phyloP scores from a whole-genome alignment of 2,113 vertebrate species.

The Barbus barbus region DNA sequence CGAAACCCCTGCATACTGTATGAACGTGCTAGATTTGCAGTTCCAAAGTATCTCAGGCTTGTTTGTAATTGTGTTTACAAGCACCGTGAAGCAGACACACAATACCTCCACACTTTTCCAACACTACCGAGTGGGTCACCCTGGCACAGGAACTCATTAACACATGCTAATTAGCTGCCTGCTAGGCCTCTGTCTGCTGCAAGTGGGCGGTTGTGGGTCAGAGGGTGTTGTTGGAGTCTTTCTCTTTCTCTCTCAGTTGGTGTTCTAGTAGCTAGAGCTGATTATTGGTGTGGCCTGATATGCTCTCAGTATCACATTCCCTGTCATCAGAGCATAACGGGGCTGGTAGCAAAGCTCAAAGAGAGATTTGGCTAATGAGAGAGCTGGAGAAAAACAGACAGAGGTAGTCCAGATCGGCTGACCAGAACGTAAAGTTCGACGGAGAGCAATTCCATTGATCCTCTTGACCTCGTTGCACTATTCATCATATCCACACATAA shows the following conservation, averaged over 20 bases:
- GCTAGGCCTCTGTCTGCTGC: constrained; percentile 45
- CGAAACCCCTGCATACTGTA: not conserved
- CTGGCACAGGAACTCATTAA: constrained; percentile 55
- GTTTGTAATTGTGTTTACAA: constrained; percentile 51
- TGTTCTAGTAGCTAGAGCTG: not conserved
- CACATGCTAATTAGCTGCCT: constrained; percentile 58
- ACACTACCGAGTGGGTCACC: constrained; percentile 33
- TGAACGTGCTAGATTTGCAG: not conserved
- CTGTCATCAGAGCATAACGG: constrained; percentile 27
- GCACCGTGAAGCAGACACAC: constrained; percentile 16
- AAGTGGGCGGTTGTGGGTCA: constrained; percentile 49
- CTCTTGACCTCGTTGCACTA: not conserved
- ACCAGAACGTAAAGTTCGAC: not conserved
- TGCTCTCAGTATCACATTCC: constrained; percentile 10
- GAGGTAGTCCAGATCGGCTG: not conserved
- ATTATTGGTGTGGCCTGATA: constrained; percentile 35
- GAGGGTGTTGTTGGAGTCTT: constrained; percentile 31
- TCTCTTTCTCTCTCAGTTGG: constrained; percentile 16
- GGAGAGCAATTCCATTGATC: not conserved
- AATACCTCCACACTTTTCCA: not conserved
- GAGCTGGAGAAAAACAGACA: not conserved
- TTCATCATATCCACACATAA: constrained; percentile 22
- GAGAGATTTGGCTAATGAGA: constrained; percentile 10
- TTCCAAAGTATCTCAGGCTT: constrained; percentile 11
- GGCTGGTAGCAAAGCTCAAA: not conserved